Evolutionary conservation across 2,113 vertebrate species (phyloP).

Genomic region (Solenodon paradoxus): DNA sequence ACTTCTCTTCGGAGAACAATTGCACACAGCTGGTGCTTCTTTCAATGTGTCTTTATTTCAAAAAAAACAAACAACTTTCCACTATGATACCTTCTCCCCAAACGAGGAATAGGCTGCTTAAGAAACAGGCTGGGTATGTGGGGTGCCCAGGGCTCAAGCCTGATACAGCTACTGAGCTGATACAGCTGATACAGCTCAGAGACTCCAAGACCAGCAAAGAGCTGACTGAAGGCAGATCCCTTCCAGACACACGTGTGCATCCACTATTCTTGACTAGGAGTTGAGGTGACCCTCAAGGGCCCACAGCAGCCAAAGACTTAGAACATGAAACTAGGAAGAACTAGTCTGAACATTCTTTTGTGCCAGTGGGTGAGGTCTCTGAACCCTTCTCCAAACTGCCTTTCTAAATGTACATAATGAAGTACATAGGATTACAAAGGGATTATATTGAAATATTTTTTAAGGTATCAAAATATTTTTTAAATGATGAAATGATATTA

Average conservation of each 20-base stretch:
- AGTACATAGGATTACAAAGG: not conserved
- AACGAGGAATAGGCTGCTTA: not conserved
- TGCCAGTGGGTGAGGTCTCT: not conserved
- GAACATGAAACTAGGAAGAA: not conserved
- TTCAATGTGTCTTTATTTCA: not conserved
- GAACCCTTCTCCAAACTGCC: not conserved
- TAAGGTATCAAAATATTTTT: not conserved
- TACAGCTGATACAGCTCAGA: too few relatives aligned
- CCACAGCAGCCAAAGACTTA: not conserved
- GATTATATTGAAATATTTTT: not conserved
- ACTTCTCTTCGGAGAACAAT: not conserved
- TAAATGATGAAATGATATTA: not conserved
- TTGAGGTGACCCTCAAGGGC: not conserved
- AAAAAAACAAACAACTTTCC: not conserved
- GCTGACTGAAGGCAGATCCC: not conserved
- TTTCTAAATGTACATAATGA: not conserved
- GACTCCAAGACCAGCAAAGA: not conserved
- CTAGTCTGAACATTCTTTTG: not conserved
- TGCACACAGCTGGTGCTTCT: not conserved
- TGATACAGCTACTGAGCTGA: not conserved
- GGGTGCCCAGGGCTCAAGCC: not conserved
- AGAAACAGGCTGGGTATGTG: not conserved
- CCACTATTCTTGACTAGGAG: too few relatives aligned
- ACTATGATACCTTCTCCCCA: not conserved
- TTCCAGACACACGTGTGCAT: rapidly evolving